Conservation (phyloP, 2,888 invertebrate species). For the Loripinus fragilis region DNA sequence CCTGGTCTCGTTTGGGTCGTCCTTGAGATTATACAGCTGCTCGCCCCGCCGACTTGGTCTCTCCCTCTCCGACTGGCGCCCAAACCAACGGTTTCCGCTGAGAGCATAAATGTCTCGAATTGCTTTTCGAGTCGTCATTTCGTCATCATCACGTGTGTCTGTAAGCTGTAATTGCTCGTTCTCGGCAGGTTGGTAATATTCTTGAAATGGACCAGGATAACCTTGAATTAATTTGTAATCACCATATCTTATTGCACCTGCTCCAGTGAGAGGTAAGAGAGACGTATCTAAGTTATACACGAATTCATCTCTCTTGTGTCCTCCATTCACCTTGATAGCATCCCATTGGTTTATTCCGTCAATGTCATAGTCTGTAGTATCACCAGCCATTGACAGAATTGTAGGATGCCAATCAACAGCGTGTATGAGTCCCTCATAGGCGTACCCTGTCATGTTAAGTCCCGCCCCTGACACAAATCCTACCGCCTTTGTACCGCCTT, state of each 20-base stretch:
- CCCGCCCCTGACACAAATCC: constrained; percentile 82
- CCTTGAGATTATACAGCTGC: too few species aligned
- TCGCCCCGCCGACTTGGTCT: too few species aligned
- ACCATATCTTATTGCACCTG: constrained; percentile 68
- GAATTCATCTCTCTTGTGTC: constrained; percentile 60
- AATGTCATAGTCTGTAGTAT: constrained; percentile 51
- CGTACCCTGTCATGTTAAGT: constrained; percentile 68
- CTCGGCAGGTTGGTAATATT: constrained; percentile 74
- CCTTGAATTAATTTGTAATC: constrained; percentile 83
- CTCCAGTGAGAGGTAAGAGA: constrained; percentile 15
- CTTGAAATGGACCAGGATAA: constrained; percentile 75
- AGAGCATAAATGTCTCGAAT: too few species aligned
- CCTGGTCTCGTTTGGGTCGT: too few species aligned
- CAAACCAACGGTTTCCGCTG: too few species aligned
- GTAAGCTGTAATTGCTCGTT: too few species aligned
- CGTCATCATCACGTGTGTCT: too few species aligned
- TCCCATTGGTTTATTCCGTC: constrained; percentile 69
- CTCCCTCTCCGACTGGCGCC: too few species aligned
- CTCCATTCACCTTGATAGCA: constrained; percentile 34
- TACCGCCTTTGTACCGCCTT: constrained; percentile 87
- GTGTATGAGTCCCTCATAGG: constrained; percentile 81
- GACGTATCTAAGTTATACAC: constrained; percentile 68
- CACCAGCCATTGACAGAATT: constrained; percentile 82
- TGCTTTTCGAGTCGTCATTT: too few species aligned
- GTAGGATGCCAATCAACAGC: constrained; percentile 85